A percentile compares a stretch with the other conserved stretches of the same genome.
Conservation (phyloP, 2,888 invertebrate genomes). For the Diaphora mendica region DNA sequence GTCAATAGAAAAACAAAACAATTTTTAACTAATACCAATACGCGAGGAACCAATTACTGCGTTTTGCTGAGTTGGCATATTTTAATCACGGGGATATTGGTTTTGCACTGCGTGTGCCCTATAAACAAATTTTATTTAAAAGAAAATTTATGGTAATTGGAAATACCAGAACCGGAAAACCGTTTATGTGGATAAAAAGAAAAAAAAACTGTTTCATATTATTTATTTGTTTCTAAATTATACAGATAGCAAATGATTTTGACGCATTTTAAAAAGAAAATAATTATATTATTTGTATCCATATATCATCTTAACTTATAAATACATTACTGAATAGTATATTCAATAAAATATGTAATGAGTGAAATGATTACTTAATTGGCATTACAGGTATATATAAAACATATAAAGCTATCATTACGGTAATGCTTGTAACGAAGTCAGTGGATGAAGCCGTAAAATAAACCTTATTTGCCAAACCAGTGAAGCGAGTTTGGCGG, state of each 20-base stretch:
- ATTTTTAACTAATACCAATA: not conserved
- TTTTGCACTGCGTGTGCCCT: not conserved
- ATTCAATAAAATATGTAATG: not conserved
- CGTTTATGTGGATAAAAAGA: not conserved
- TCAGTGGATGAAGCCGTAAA: too few species aligned
- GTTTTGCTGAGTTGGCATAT: not conserved
- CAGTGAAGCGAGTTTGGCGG: not conserved
- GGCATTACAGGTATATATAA: not conserved
- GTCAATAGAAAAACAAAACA: not conserved
- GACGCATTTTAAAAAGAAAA: not conserved
- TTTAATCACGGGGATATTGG: not conserved
- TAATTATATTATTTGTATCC: not conserved
- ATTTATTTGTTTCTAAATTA: not conserved
- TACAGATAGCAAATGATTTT: not conserved
- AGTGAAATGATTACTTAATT: not conserved
- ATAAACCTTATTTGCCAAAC: not conserved
- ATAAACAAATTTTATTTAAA: not conserved
- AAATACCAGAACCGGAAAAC: not conserved
- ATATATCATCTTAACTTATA: not conserved
- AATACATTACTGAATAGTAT: not conserved
- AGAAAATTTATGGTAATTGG: not conserved
- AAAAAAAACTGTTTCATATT: not conserved
- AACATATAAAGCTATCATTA: not conserved
- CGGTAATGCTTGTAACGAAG: not conserved
- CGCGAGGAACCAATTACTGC: slow-evolving; percentile 7